A percentile compares a stretch with the other conserved stretches of the same genome.
These are phyloP conservation scores for Leucosticte australis DNA, from an alignment of 2,113 vertebrate species.

Conservation along the genomic window DNA sequence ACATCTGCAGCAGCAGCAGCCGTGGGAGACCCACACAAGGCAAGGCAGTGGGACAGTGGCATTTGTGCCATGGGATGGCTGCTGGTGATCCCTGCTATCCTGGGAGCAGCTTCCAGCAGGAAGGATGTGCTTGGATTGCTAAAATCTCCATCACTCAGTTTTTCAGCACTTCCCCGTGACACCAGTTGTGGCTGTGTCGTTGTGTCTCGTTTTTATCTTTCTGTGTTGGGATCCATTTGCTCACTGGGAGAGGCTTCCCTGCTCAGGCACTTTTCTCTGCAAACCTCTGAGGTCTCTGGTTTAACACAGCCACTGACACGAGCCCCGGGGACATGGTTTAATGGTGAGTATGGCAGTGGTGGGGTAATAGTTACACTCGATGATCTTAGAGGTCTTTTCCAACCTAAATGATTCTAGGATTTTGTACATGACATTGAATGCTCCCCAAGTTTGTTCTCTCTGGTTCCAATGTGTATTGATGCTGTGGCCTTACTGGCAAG, in stretches of 20 bases:
- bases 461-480: background rate
- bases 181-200: background rate
- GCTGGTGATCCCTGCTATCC: background rate
- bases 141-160: fast-evolving
- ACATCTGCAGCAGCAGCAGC: background rate
- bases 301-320: background rate
- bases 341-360: background rate
- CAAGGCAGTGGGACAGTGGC: background rate
- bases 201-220: background rate
- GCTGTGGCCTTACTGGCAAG: background rate
- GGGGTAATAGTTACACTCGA: background rate
- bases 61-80: background rate
- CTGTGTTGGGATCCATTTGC: background rate
- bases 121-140: background rate
- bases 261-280: background rate
- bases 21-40: background rate
- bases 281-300: background rate
- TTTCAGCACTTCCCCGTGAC: background rate
- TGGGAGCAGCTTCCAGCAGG: background rate
- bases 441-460: background rate
- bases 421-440: background rate
- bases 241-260: fast-evolving
- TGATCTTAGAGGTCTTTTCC: background rate
- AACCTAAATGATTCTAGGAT: background rate
- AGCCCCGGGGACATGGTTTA: background rate